Conservation (phyloP, 1,140 invertebrate genomes). For the Eriocheir sinensis region DNA sequence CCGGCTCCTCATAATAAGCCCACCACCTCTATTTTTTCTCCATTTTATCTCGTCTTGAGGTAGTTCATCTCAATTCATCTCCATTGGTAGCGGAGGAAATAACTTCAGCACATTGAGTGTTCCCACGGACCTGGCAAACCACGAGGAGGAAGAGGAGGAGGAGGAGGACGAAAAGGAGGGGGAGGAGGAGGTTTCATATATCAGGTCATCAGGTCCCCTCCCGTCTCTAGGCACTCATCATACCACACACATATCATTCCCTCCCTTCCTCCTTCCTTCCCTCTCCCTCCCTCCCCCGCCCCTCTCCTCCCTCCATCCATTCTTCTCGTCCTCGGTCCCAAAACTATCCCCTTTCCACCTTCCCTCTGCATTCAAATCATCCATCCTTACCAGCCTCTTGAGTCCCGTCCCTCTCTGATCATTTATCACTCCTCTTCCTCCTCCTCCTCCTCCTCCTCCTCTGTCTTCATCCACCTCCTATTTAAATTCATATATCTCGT, state of each 20-base stretch:
- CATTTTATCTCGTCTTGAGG: not conserved
- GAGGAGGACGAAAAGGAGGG: not conserved
- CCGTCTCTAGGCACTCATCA: not conserved
- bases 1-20: not conserved
- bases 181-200: not conserved
- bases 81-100: not conserved
- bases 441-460: not conserved
- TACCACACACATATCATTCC: conserved; percentile 2
- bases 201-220: not conserved
- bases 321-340: not conserved
- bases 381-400: not conserved
- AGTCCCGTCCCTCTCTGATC: not conserved
- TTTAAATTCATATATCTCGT: conserved; percentile 1
- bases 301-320: too few relatives aligned
- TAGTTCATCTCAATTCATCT: not conserved
- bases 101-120: not conserved
- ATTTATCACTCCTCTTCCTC: not conserved
- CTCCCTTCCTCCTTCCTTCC: not conserved
- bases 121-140: not conserved
- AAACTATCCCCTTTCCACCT: conserved; percentile 3
- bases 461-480: not conserved
- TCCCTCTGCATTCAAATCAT: conserved; percentile 1
- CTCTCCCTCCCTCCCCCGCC: not conserved
- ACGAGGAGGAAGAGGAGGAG: not conserved
- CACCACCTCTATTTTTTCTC: not conserved